Conservation (phyloP, 2,113 vertebrate genomes). For the Euleptes europaea region DNA sequence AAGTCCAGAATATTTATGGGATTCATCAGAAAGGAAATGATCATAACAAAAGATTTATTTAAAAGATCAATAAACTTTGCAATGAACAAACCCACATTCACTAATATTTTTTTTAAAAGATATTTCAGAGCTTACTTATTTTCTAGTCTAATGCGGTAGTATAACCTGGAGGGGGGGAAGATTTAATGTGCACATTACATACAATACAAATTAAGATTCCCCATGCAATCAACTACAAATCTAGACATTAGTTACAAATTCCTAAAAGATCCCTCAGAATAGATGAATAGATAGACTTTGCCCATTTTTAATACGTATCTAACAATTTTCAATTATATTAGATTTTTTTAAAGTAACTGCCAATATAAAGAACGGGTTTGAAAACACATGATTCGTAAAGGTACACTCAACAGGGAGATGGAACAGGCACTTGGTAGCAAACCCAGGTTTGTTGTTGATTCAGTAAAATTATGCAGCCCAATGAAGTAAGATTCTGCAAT, state of each 20-base stretch:
- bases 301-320: background rate
- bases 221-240: slow-evolving; percentile 43
- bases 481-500: background rate
- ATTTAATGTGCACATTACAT: slow-evolving; percentile 41
- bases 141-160: slow-evolving; percentile 20
- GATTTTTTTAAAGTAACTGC: background rate
- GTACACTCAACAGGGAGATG: background rate
- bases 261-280: slow-evolving; percentile 44
- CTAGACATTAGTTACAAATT: slow-evolving; percentile 49
- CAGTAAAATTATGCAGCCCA: background rate
- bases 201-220: slow-evolving; percentile 27
- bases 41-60: background rate
- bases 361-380: background rate
- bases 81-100: background rate
- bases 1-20: background rate
- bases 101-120: background rate
- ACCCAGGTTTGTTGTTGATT: background rate
- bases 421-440: background rate
- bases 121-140: background rate
- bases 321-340: background rate
- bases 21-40: background rate
- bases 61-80: background rate
- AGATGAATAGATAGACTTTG: background rate
- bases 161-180: background rate
- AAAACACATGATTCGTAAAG: background rate